Base-by-base conservation (phyloP, 2,113 vertebrate genomes). In the Prolemur simus region DNA sequence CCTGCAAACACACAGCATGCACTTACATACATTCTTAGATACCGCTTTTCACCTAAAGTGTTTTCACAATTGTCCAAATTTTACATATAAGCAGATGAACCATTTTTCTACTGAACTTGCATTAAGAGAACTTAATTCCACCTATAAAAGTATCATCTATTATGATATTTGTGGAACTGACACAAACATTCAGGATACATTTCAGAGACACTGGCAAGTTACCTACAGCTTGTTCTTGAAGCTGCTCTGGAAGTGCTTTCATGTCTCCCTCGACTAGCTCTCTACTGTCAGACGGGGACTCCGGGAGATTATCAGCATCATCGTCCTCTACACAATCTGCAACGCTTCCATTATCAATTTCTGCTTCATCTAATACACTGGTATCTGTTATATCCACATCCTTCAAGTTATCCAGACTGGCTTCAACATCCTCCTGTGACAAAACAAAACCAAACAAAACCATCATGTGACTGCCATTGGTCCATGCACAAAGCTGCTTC, bases 311-410 rank as follows among this genome's bases (percentile, higher is more conserved):
- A 4, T 98, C 98, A 11, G 98, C 98, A 1, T 99, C 99, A 1
- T 99, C 99, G 32, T 99, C 99, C 1, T 99, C 99, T 21, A 96
- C 98, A 17, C 98, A 98, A 39, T 99, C 99, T 0, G 98, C 98
- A 4, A 98, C 98, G 37, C 99, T 99, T 74, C 98, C 97, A 0
- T 99, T 99, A 73, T 99, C 99, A 20, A 99, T 99, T 76, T 99
- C 99, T 0, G 99, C 99, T 92, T 99, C 99, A 69, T 99, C 99
- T 91, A 99, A 96, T 3, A 99, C 98, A 20, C 99, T 99, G 98
- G 99, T 99, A 96, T 99, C 99, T 97, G 99, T 99, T 98, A 99
- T 99, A 97, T 99, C 99, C 96, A 99, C 99, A 52, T 99, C 99
- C 87, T 99, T 99, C 96, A 99, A 98, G 84, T 98, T 99, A 82